phyloP scores from a whole-genome alignment of 2,888 invertebrate species.

The Liodrosophila aerea region DNA sequence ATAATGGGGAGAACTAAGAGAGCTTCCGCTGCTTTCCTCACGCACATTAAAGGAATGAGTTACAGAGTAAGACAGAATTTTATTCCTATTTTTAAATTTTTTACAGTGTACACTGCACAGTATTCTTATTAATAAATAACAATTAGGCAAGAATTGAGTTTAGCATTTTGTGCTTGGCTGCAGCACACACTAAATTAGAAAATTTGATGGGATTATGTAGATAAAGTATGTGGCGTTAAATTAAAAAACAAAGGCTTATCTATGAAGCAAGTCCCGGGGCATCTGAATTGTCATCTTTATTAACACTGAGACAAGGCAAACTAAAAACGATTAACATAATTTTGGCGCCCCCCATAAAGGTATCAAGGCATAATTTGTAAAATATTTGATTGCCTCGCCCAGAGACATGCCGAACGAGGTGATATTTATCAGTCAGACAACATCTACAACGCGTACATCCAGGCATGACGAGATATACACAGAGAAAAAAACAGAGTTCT shows the following conservation, averaged over 20 bases:
- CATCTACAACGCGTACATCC: constrained; percentile 44
- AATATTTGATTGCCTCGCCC: constrained; percentile 67
- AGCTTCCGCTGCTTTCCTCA: constrained; percentile 39
- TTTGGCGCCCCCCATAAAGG: constrained; percentile 59
- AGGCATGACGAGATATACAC: constrained; percentile 30
- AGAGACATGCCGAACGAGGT: constrained; percentile 30
- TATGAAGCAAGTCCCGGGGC: background rate
- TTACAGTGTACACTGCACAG: background rate
- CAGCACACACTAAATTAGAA: constrained; percentile 32
- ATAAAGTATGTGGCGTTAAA: constrained; percentile 55
- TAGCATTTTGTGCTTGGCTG: constrained; percentile 6
- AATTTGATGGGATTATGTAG: constrained; percentile 3
- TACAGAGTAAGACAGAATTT: background rate
- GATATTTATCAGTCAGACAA: constrained; percentile 60
- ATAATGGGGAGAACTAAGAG: constrained; percentile 16
- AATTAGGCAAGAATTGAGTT: constrained; percentile 29
- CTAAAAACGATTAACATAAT: constrained; percentile 42
- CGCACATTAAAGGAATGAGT: no score
- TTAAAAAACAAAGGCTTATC: constrained; percentile 37
- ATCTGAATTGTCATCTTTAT: constrained; percentile 46
- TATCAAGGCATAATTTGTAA: constrained; percentile 61
- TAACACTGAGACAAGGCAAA: constrained; percentile 20
- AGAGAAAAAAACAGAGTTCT: no score
- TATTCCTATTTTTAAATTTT: no score
- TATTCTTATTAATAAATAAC: constrained; percentile 14